These are phyloP conservation scores for Rhodeus uyekii DNA, from an alignment of 2,797 vertebrate genomes.

Conservation along the genomic window DNA sequence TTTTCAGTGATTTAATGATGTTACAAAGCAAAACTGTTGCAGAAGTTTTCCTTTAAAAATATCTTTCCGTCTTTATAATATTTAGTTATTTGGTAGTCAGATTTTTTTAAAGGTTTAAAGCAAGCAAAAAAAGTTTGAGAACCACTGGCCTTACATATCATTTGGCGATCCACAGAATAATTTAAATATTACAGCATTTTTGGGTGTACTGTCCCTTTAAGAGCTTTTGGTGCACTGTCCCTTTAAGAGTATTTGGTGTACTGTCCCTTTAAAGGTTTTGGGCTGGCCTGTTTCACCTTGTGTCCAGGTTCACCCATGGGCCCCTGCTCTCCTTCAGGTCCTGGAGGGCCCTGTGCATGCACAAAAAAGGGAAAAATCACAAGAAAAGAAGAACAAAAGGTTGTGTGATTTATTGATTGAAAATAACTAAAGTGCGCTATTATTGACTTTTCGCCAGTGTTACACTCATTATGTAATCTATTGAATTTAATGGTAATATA, in stretches of 20 bases:
- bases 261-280: not conserved
- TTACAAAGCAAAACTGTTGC: too few species aligned
- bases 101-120: too few species aligned
- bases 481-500: not conserved
- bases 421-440: not conserved
- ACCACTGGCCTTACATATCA: too few species aligned
- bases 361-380: constrained; percentile 14
- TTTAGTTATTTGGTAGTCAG: too few species aligned
- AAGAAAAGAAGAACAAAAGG: not conserved
- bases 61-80: too few species aligned
- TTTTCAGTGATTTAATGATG: too few species aligned
- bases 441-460: not conserved
- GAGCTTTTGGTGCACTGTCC: not conserved
- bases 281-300: constrained; percentile 79
- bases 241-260: not conserved
- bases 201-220: not conserved
- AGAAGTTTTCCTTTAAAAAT: too few species aligned
- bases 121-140: too few species aligned
- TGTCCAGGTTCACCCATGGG: constrained; percentile 83
- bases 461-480: not conserved
- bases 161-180: not conserved
- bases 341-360: constrained; percentile 82
- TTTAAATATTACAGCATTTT: not conserved
- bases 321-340: constrained; percentile 87
- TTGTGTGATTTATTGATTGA: not conserved